Conservation (phyloP, 1,140 invertebrate species). For the Tetramorium alpestre region DNA sequence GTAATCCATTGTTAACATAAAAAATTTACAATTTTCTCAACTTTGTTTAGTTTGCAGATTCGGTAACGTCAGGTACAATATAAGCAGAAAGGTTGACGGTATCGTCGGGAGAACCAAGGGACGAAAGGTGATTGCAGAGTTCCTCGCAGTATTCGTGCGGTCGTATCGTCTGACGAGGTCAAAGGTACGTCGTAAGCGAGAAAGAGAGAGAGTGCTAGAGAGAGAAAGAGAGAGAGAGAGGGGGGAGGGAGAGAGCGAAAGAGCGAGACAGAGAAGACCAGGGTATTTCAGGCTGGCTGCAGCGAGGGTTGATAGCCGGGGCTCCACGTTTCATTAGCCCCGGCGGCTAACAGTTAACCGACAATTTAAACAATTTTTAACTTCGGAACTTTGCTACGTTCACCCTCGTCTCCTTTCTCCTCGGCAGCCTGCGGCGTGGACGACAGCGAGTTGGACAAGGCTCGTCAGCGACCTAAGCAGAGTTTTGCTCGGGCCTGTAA, state of each 20-base stretch:
- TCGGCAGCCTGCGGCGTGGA: conserved; percentile 64
- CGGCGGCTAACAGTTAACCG: conserved; percentile 84
- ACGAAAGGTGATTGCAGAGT: conserved; percentile 71
- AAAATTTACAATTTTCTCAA: neutral
- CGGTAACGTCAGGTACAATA: neutral
- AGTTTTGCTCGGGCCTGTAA: conserved; percentile 48
- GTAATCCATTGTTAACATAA: neutral
- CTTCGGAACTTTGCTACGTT: conserved; percentile 65
- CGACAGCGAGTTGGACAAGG: conserved; percentile 68
- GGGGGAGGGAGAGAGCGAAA: conserved; percentile 46
- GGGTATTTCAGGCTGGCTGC: conserved; percentile 45
- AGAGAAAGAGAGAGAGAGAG: conserved; percentile 56
- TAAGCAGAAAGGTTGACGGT: conserved; percentile 49
- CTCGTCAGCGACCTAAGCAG: conserved; percentile 64
- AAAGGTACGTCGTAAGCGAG: conserved; percentile 66
- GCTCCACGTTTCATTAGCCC: conserved; percentile 83
- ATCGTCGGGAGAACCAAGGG: conserved; percentile 43
- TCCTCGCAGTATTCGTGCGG: conserved; percentile 71
- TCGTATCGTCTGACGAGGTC: conserved; percentile 70
- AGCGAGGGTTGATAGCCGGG: conserved; percentile 70
- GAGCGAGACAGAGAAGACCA: neutral
- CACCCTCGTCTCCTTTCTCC: conserved; percentile 58
- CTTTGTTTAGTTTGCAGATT: conserved; percentile 41
- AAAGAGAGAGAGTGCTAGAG: conserved; percentile 52
- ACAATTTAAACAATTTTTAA: conserved; percentile 86